Percentiles rank a stretch among this genome's conserved stretches.
These are phyloP conservation scores for Danaus melanippus DNA, from an alignment of 1,140 invertebrate genomes.

Conservation along the genomic window DNA sequence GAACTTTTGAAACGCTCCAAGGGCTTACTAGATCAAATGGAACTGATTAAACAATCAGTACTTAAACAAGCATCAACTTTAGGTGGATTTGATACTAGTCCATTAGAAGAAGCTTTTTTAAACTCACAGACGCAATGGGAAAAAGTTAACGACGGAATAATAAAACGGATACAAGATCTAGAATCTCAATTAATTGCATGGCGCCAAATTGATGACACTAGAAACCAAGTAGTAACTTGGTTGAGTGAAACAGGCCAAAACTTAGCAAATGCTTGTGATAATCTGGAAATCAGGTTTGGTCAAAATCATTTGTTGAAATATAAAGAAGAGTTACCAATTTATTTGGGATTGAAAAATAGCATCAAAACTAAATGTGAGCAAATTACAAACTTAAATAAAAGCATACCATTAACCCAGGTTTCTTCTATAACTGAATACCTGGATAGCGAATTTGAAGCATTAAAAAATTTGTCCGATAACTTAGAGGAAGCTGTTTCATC, in stretches of 20 bases:
- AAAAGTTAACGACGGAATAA: slow-evolving; percentile 78
- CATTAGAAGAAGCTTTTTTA: slow-evolving; percentile 77
- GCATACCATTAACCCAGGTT: slow-evolving; percentile 79
- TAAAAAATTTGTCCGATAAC: slow-evolving; percentile 81
- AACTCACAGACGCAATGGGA: slow-evolving; percentile 82
- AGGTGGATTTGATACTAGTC: slow-evolving; percentile 78
- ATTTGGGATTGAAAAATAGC: slow-evolving; percentile 82
- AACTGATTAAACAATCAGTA: slow-evolving; percentile 80
- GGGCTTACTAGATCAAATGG: slow-evolving; percentile 81
- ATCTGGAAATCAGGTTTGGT: slow-evolving; percentile 85
- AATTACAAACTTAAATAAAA: slow-evolving; percentile 84
- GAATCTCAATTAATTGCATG: slow-evolving; percentile 92
- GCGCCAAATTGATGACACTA: slow-evolving; percentile 91
- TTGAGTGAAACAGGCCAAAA: slow-evolving; percentile 83
- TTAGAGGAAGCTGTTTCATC: slow-evolving; percentile 81
- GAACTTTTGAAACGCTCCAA: slow-evolving; percentile 84
- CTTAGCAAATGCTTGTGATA: slow-evolving; percentile 81
- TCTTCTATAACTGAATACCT: slow-evolving; percentile 79
- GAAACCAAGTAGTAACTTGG: slow-evolving; percentile 88
- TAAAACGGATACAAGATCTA: slow-evolving; percentile 81
- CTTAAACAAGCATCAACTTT: slow-evolving; percentile 82
- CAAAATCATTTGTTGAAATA: slow-evolving; percentile 86
- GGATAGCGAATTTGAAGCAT: slow-evolving; percentile 83
- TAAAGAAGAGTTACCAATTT: slow-evolving; percentile 86
- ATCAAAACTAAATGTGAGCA: slow-evolving; percentile 86